Evolutionary conservation across 2,113 vertebrate genomes (phyloP).

Genomic region (Catagonus wagneri): DNA sequence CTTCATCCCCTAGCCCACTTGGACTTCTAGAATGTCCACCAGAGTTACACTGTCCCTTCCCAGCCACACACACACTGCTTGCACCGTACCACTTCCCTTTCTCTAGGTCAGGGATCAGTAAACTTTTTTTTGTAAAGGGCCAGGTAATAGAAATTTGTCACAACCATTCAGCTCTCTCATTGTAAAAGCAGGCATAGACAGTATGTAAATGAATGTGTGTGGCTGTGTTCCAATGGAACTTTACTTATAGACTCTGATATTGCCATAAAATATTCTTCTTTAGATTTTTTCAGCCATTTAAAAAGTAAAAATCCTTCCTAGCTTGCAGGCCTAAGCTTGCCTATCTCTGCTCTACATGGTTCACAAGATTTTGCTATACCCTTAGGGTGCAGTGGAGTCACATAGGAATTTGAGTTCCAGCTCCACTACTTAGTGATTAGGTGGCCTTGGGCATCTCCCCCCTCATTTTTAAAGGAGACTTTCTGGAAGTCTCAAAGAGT

Average conservation of each 20-base stretch:
- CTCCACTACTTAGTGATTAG: background rate
- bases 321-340: background rate
- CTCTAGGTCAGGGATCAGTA: background rate
- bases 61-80: background rate
- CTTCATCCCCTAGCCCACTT: background rate
- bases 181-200: background rate
- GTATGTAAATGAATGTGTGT: background rate
- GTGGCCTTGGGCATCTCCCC: background rate
- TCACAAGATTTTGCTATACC: background rate
- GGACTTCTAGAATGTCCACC: background rate
- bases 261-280: background rate
- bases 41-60: background rate
- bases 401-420: background rate
- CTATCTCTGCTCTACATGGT: background rate
- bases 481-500: constrained; percentile 6
- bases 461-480: background rate
- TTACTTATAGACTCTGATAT: background rate
- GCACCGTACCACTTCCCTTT: background rate
- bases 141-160: background rate
- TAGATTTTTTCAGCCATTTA: background rate
- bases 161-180: background rate
- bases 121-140: background rate
- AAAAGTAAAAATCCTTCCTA: background rate
- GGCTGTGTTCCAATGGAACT: background rate
- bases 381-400: background rate